A percentile compares a stretch with the other conserved stretches of the same genome.
Conservation (phyloP, 2,888 invertebrate genomes). For the Agrilus biguttatus region DNA sequence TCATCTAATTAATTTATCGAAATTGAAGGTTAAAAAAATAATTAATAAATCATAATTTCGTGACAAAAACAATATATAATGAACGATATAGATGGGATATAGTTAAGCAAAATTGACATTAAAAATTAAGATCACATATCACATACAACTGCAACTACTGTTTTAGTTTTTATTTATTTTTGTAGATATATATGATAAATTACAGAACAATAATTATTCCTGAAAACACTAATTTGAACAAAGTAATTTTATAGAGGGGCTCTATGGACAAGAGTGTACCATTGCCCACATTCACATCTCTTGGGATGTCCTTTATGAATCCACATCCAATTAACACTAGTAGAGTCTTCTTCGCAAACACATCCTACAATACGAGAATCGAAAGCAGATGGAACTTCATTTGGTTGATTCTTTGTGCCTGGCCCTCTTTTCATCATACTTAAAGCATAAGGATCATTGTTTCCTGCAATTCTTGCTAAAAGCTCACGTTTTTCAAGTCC, state of each 20-base stretch:
- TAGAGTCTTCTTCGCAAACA: constrained; percentile 89
- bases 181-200: too few relatives aligned
- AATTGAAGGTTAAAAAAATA: too few relatives aligned
- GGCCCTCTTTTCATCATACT: constrained; percentile 66
- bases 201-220: too few relatives aligned
- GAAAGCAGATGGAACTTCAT: constrained; percentile 79
- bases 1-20: too few relatives aligned
- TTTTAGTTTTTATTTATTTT: too few relatives aligned
- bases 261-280: constrained; percentile 84
- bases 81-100: too few relatives aligned
- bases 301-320: constrained; percentile 78
- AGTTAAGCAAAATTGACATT: too few relatives aligned
- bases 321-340: constrained; percentile 89
- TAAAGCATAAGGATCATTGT: constrained; percentile 78
- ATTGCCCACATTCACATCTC: constrained; percentile 92
- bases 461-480: constrained; percentile 71
- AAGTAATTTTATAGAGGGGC: constrained; percentile 42
- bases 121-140: too few relatives aligned
- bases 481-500: constrained; percentile 86
- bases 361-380: constrained; percentile 87
- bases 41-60: too few relatives aligned
- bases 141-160: too few relatives aligned
- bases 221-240: too few relatives aligned
- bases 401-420: constrained; percentile 73
- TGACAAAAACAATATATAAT: too few relatives aligned